Percentiles rank a stretch among this genome's conserved stretches.
phyloP scores from a whole-genome alignment of 2,797 vertebrate species.

The Champsocephalus gunnari region DNA sequence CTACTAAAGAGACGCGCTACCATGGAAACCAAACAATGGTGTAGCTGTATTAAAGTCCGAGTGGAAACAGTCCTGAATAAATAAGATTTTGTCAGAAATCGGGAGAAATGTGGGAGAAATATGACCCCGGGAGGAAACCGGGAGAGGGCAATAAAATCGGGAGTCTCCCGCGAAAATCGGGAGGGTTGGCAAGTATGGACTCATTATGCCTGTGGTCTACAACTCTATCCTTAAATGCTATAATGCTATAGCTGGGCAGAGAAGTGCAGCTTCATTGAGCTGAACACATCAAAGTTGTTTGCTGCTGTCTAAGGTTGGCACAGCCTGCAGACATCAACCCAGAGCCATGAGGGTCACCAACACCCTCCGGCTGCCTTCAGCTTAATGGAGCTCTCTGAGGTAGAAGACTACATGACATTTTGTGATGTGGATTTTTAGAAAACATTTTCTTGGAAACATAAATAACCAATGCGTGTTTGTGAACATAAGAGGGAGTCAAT shows the following conservation, averaged over 20 bases:
- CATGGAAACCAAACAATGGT: no score
- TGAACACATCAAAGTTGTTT: slow-evolving; percentile 82
- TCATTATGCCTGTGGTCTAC: slow-evolving; percentile 74
- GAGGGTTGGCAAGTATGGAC: slow-evolving; percentile 15
- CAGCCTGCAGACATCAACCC: slow-evolving; percentile 48
- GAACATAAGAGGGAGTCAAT: slow-evolving; percentile 68
- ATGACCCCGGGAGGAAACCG: no score
- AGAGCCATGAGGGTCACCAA: slow-evolving; percentile 60
- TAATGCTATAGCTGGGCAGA: slow-evolving; percentile 70
- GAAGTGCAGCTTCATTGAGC: slow-evolving; percentile 63
- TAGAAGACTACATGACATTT: slow-evolving; percentile 48
- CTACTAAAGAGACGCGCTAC: no score
- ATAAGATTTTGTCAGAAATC: no score
- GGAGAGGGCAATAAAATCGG: no score
- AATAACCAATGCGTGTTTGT: slow-evolving; percentile 76
- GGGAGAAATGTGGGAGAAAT: no score
- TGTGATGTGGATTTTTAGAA: slow-evolving; percentile 63
- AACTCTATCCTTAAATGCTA: slow-evolving; percentile 76
- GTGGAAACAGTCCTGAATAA: no score
- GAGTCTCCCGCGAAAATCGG: no score
- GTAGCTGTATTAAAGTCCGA: no score
- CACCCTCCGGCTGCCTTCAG: slow-evolving; percentile 47
- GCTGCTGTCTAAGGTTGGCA: slow-evolving; percentile 57
- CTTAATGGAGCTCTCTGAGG: slow-evolving; percentile 47
- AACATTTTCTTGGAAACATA: slow-evolving; percentile 68